A percentile compares a stretch with the other conserved stretches of the same genome.
phyloP scores from a whole-genome alignment of 1,140 invertebrate genomes.

The Caenorhabditis latens region DNA sequence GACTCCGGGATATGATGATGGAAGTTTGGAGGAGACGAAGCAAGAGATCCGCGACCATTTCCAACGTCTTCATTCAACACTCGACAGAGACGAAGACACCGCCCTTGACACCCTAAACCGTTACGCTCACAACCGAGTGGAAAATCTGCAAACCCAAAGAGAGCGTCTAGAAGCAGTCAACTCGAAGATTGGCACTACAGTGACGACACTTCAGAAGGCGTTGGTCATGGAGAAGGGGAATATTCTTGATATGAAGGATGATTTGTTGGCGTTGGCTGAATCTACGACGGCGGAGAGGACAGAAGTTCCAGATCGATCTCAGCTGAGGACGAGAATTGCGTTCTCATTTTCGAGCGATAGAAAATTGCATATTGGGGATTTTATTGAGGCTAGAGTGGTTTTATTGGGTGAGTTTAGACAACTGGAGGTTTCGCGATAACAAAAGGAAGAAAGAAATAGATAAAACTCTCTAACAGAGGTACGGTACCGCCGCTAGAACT shows the following conservation, averaged over 20 bases:
- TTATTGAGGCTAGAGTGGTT: conserved; percentile 14
- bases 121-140: not conserved
- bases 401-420: not conserved
- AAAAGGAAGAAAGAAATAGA: too few species aligned
- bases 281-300: conserved; percentile 7
- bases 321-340: conserved; percentile 17
- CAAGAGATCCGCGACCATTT: conserved; percentile 48
- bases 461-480: too few species aligned
- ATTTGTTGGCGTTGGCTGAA: conserved; percentile 18
- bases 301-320: conserved; percentile 3
- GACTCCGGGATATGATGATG: not conserved
- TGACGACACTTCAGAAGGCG: not conserved
- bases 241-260: conserved; percentile 29
- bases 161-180: conserved; percentile 7
- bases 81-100: not conserved
- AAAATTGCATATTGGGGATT: conserved; percentile 43
- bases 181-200: conserved; percentile 2
- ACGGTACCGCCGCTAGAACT: too few species aligned
- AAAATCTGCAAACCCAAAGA: not conserved
- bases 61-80: not conserved
- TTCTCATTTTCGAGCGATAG: conserved; percentile 37
- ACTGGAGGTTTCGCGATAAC: too few species aligned
- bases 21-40: conserved; percentile 15
- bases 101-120: not conserved
- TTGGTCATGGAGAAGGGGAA: conserved; percentile 6